Conservation (phyloP, 1,140 invertebrate species). For the Drosophila gunungcola region DNA sequence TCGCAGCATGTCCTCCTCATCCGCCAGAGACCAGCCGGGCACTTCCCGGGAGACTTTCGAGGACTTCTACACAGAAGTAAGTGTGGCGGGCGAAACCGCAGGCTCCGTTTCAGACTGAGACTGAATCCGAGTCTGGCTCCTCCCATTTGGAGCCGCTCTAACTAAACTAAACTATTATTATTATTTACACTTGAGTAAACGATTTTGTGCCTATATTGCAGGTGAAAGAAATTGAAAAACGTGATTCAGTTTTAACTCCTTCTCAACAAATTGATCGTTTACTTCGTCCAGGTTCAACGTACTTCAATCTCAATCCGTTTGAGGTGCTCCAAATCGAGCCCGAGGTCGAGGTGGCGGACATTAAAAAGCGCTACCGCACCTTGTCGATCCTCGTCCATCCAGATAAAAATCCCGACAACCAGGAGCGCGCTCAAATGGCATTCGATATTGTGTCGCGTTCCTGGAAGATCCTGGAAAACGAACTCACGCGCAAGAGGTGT, state of each 20-base stretch:
- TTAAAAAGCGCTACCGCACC: slow-evolving; percentile 98
- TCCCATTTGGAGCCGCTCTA: slow-evolving; percentile 20
- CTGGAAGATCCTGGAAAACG: slow-evolving; percentile 98
- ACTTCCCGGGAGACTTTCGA: slow-evolving; percentile 82
- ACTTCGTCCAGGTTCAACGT: slow-evolving; percentile 96
- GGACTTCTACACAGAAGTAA: slow-evolving; percentile 84
- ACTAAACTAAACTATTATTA: slow-evolving; percentile 34
- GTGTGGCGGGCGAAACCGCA: slow-evolving; percentile 37
- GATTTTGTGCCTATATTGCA: slow-evolving; percentile 79
- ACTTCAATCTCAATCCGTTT: slow-evolving; percentile 98
- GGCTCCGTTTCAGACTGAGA: slow-evolving; percentile 9
- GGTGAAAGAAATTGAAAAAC: slow-evolving; percentile 85
- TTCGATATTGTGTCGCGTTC: slow-evolving; percentile 98
- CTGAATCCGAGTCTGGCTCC: slow-evolving; percentile 16
- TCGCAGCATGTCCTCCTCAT: slow-evolving; percentile 62
- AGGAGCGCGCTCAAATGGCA: slow-evolving; percentile 96
- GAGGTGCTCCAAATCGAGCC: slow-evolving; percentile 98
- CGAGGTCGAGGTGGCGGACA: slow-evolving; percentile 93
- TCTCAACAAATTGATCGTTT: slow-evolving; percentile 98
- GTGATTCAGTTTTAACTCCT: slow-evolving; percentile 89
- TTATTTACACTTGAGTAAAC: slow-evolving; percentile 66
- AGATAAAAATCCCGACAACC: slow-evolving; percentile 91
- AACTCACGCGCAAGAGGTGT: slow-evolving; percentile 96
- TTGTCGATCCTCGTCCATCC: slow-evolving; percentile 99
- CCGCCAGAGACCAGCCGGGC: slow-evolving; percentile 60